Evolutionary conservation across 35 echinoderm and acorn worm species (phyloP), one percentile per base, ranked within the genome.

Genomic region (Eucidaris tribuloides): DNA sequence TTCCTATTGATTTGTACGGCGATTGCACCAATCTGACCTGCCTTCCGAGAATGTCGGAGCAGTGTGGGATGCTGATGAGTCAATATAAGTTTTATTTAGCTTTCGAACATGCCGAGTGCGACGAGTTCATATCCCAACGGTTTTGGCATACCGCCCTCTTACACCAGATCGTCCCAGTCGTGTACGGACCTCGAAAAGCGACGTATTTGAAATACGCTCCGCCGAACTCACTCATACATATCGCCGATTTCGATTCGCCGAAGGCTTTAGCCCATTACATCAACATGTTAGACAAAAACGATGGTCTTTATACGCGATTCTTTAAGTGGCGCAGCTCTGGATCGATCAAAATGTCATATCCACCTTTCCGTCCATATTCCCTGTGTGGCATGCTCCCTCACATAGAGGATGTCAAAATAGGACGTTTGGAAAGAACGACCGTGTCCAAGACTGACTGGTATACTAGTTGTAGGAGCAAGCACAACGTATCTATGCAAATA

Each of bases 81-180:
- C 55, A 91, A 71, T 96, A 96, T 48, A 96, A 96, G 39, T 96
- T 96, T 70, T 96, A 89, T 48, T 39, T 96, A 18, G 54, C 93
- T 22, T 79, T 96, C 7, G 93, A 96, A 78, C 86, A 91, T 86
- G 82, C 88, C 4, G 93, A 96, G 46, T 96, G 93, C 64, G 42
- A 71, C 5, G 87, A 96, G 37, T 96, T 91, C 55, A 82, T 91
- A 33, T 87, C 93, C 3, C 83, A 96, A 60, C 85, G 86, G 45
- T 91, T 91, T 41, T 96, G 93, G 93, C 66, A 86, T 45, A 91
- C 87, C 9, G 82, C 83, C 3, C 71, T 96, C 33, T 58, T 63
- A 38, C 87, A 96, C 30, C 65, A 72, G 0, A 82, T 72, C 3
- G 88, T 96, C 4, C 93, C 93, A 0, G 84, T 96, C 11, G 93